These are phyloP conservation scores for Grallaria varia DNA, from an alignment of 2,113 vertebrate genomes.

Conservation along the genomic window DNA sequence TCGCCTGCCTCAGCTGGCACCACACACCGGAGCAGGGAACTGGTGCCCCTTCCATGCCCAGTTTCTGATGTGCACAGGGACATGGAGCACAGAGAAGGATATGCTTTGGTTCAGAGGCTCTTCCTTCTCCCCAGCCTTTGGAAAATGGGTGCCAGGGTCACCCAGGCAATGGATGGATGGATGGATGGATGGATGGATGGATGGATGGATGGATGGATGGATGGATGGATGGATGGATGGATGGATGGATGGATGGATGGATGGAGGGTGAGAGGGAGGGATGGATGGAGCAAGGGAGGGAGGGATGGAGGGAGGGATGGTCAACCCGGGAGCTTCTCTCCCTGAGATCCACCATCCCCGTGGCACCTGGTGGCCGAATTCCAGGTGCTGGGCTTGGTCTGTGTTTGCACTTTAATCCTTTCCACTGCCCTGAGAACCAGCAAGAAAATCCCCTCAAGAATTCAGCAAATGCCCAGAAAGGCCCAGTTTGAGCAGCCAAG, in stretches of 20 bases:
- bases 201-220: too few relatives aligned
- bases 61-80: not conserved
- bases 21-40: not conserved
- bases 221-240: too few relatives aligned
- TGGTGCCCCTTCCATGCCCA: not conserved
- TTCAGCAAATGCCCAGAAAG: not conserved
- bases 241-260: not conserved
- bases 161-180: too few relatives aligned
- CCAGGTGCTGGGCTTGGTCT: not conserved
- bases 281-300: too few relatives aligned
- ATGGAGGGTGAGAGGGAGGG: too few relatives aligned
- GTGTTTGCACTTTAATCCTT: not conserved
- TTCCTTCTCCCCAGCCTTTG: not conserved
- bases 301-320: too few relatives aligned
- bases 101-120: not conserved
- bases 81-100: accelerated
- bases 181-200: not conserved
- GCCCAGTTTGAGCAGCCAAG: not conserved
- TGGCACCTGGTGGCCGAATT: not conserved
- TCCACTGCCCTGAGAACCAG: not conserved
- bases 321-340: not conserved
- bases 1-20: too few relatives aligned
- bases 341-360: not conserved
- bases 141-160: not conserved
- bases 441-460: not conserved